Base-by-base conservation (phyloP, 2,113 vertebrate genomes). In the Misgurnus anguillicaudatus region DNA sequence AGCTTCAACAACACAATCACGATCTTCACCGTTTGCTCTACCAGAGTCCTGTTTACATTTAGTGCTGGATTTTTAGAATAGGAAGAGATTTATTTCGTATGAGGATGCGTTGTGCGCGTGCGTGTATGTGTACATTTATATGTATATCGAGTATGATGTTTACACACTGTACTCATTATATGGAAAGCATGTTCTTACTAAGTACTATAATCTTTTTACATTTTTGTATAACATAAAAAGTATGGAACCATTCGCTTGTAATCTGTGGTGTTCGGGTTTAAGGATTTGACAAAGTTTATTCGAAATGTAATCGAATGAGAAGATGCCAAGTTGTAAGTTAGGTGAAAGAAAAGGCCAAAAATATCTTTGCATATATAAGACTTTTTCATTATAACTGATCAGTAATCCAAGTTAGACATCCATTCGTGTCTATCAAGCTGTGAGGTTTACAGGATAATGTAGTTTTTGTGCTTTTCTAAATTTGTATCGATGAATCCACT, bases 21-120 rank as follows among this genome's bases (percentile, higher is more conserved):
- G 24, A 74, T 63, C 86, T 31, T 84, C 78, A 66, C 85, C 80
- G 74, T 24, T 86, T 80, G n/a, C 85, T 85, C 85, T 36, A 84
- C 86, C 86, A 86, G 88, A 89, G 89, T 91, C 89, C 86, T 89
- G 91, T 93, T 93, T 91, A 91, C 91, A 91, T 91, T 87, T 24
- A 76, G 87, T 86, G 88, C 87, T 89, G 89, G 90, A 90, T 85
- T 83, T 82, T 62, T 67, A 75, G 69, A 78, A 83, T 51, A 1
- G 11, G 17, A 61, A 75, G 71, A 51, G 21, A 83, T 75, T 61
- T 0, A 4, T 73, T 79, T 81, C 42, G 53, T 66, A 79, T 75
- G 48, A 83, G 63, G 42, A 77, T 69, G 11, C 42, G 47, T 48
- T 41, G 6, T 55, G 24, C 62, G 57, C 24, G 63, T 72, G 58